Evolutionary conservation across 2,113 vertebrate genomes (phyloP).

Genomic region (Ailuropoda melanoleuca): DNA sequence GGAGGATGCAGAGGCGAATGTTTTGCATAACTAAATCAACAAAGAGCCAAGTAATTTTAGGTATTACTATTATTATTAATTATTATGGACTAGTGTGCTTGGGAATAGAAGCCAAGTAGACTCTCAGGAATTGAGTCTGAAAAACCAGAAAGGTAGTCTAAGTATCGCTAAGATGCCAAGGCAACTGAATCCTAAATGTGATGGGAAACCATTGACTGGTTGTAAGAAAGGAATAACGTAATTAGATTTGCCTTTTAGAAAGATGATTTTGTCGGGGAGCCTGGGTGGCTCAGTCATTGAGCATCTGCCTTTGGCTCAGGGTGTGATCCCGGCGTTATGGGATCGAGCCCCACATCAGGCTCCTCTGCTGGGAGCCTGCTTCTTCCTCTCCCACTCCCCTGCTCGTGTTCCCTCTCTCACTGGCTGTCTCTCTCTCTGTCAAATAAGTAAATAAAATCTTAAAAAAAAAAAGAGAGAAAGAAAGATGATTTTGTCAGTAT

Average conservation of each 20-base stretch:
- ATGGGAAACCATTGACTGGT: background rate
- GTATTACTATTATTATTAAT: background rate
- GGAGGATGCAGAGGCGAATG: background rate
- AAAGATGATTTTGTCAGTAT: background rate
- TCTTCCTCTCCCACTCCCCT: too few species aligned
- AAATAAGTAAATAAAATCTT: too few species aligned
- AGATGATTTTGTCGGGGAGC: background rate
- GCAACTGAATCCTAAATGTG: background rate
- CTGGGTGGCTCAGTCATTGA: too few species aligned
- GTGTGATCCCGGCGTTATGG: too few species aligned
- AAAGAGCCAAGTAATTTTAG: background rate
- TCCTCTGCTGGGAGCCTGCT: too few species aligned
- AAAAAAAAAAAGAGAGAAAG: background rate
- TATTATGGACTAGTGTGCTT: background rate
- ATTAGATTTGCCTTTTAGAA: background rate
- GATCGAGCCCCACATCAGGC: too few species aligned
- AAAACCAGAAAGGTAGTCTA: background rate
- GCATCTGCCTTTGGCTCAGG: too few species aligned
- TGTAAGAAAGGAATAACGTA: background rate
- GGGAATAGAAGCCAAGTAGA: background rate
- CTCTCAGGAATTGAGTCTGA: background rate
- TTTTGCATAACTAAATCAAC: background rate
- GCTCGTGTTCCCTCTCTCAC: too few species aligned
- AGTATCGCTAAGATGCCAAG: background rate
- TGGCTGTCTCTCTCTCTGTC: too few species aligned